A percentile compares a stretch with the other conserved stretches of the same genome.
These are phyloP conservation scores for Orientallactaga sibirica DNA, from an alignment of 2,797 vertebrate genomes.

Conservation along the genomic window DNA sequence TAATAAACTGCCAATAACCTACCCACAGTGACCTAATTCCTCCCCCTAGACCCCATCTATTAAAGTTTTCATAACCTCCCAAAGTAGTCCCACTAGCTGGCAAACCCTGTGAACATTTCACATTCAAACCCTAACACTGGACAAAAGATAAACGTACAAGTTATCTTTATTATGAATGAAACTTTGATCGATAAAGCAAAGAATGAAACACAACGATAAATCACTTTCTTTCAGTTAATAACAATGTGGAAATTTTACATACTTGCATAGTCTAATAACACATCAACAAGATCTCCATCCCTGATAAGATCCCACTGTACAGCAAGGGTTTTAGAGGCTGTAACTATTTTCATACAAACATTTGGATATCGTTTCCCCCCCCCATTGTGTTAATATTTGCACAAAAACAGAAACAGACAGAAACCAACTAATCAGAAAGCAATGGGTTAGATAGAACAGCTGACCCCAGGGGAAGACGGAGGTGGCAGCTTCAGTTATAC, in stretches of 20 bases:
- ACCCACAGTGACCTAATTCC: neutral
- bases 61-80: neutral
- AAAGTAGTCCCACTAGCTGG: neutral
- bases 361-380: neutral
- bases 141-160: neutral
- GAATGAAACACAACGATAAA: neutral
- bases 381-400: neutral
- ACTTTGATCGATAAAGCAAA: neutral
- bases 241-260: neutral
- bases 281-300: neutral
- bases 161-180: neutral
- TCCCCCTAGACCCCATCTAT: neutral
- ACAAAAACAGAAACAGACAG: neutral
- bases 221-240: neutral
- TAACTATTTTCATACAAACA: neutral
- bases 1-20: neutral
- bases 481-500: neutral
- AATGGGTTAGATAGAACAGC: neutral
- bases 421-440: neutral
- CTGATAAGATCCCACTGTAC: fast-evolving
- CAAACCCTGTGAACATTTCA: neutral
- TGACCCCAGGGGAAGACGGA: neutral
- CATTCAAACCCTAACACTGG: neutral
- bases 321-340: too few relatives aligned
- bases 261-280: neutral